A percentile compares a stretch with the other conserved stretches of the same genome.
Evolutionary conservation across 2,888 invertebrate species (phyloP).

Genomic region (Caenorhabditis sp.): DNA sequence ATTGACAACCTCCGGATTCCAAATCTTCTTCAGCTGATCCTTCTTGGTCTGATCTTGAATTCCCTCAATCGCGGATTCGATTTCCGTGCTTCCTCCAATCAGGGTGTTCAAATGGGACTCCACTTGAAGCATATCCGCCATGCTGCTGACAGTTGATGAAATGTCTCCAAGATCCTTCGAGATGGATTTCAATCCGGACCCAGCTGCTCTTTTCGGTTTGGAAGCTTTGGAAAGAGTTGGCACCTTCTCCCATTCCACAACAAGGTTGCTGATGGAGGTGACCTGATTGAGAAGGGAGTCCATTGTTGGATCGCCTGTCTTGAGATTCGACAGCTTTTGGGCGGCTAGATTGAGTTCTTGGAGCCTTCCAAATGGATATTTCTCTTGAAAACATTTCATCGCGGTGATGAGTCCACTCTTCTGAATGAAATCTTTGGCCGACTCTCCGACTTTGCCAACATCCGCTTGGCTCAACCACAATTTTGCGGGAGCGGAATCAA

Average conservation of each 20-base stretch:
- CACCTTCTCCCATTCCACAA: not conserved
- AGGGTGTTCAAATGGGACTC: not conserved
- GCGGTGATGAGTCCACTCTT: not conserved
- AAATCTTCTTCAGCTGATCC: not conserved
- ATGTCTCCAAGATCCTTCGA: conserved; percentile 16
- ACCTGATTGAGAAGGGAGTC: not conserved
- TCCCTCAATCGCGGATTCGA: not conserved
- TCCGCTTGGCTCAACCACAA: not conserved
- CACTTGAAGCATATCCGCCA: not conserved
- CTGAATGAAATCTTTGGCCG: not conserved
- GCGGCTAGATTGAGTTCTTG: not conserved
- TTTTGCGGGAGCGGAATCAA: not conserved
- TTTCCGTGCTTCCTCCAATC: not conserved
- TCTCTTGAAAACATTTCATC: not conserved
- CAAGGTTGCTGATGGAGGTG: not conserved
- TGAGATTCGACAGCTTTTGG: not conserved
- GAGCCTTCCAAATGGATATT: not conserved
- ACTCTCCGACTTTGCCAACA: not conserved
- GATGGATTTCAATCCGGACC: not conserved
- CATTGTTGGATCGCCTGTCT: not conserved
- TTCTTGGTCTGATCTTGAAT: not conserved
- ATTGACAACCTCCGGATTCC: not conserved
- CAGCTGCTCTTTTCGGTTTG: not conserved
- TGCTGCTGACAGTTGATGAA: not conserved
- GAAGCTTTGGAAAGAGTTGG: not conserved